These are phyloP conservation scores for Dichetophora obliterata DNA, from an alignment of 2,888 invertebrate genomes.

Conservation along the genomic window DNA sequence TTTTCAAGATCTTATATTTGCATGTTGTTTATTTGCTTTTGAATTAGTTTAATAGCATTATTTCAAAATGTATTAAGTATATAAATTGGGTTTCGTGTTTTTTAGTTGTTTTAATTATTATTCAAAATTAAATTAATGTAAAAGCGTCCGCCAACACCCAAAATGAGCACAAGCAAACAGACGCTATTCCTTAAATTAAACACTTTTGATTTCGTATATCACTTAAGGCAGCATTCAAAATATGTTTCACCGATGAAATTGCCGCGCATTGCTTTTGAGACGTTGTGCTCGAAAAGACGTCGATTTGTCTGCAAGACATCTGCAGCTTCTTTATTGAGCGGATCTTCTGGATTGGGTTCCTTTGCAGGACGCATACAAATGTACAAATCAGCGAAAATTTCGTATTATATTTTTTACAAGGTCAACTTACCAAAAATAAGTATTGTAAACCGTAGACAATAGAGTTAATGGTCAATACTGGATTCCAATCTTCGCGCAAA, in stretches of 20 bases:
- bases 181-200: conserved; percentile 68
- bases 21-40: background rate
- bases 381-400: background rate
- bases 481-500: conserved; percentile 98
- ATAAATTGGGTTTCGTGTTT: conserved; percentile 42
- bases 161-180: conserved; percentile 64
- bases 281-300: conserved; percentile 95
- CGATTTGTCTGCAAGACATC: conserved; percentile 96
- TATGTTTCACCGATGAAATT: conserved; percentile 94
- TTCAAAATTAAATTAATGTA: conserved; percentile 66
- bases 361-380: conserved; percentile 61
- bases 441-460: conserved; percentile 98
- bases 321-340: conserved; percentile 97
- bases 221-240: conserved; percentile 97
- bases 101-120: conserved; percentile 48
- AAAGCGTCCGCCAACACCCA: conserved; percentile 64
- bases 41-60: conserved; percentile 12
- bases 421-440: conserved; percentile 83
- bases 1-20: background rate
- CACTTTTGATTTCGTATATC: conserved; percentile 73
- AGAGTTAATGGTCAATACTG: conserved; percentile 96
- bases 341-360: conserved; percentile 99
- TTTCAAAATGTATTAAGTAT: conserved; percentile 49
- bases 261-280: conserved; percentile 95
- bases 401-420: background rate